Conservation (phyloP, 2,113 vertebrate species). For the Camelus dromedarius region DNA sequence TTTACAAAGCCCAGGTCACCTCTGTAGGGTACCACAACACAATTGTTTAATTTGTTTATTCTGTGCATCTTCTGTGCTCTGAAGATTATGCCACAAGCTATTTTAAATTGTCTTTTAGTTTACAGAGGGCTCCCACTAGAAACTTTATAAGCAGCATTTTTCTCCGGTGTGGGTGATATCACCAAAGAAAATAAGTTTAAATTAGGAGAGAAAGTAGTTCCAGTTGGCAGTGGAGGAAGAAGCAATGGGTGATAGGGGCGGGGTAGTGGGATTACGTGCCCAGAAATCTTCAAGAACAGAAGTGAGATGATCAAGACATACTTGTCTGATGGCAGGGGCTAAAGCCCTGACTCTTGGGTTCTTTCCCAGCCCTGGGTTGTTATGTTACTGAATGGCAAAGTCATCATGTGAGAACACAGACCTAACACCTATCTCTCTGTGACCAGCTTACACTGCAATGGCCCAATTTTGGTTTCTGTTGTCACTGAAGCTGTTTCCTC, state of each 20-base stretch:
- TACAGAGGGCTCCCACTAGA: neutral
- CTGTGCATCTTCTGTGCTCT: neutral
- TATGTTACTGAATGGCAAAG: neutral
- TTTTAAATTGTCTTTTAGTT: constrained; percentile 2
- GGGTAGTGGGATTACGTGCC: neutral
- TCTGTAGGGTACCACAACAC: neutral
- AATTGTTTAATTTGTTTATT: neutral
- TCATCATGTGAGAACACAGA: neutral
- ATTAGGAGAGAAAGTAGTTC: neutral
- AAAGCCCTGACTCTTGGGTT: neutral
- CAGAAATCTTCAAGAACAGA: neutral
- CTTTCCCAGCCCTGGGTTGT: neutral
- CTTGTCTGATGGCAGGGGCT: neutral
- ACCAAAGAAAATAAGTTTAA: neutral
- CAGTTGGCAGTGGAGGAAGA: neutral
- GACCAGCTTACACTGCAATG: neutral
- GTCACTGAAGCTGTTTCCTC: neutral
- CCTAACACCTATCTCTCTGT: neutral
- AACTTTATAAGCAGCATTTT: neutral
- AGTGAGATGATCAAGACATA: neutral
- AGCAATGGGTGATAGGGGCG: neutral
- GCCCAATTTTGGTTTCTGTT: neutral
- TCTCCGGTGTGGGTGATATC: neutral
- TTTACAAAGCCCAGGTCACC: neutral
- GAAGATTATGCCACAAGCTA: neutral